Conservation (phyloP, 2,888 invertebrate species). For the Drosophila planitibia region DNA sequence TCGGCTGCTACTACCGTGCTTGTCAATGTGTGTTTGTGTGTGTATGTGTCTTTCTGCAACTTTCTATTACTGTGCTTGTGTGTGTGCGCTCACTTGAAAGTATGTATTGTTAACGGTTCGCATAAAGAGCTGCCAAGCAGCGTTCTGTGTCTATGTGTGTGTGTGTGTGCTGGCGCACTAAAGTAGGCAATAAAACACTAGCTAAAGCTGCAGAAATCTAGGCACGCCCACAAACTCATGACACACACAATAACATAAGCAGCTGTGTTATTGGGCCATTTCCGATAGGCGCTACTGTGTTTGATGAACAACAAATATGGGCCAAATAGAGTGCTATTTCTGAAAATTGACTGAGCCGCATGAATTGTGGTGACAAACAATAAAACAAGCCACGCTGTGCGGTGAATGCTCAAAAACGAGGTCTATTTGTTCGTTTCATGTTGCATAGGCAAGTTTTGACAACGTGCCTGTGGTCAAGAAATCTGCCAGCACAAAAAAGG, state of each 20-base stretch:
- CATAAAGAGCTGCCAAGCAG: conserved; percentile 64
- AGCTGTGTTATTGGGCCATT: conserved; percentile 48
- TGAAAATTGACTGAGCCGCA: conserved; percentile 71
- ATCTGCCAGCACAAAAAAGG: background rate
- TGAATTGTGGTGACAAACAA: conserved; percentile 53
- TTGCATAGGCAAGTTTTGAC: background rate
- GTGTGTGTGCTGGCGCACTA: conserved; percentile 30
- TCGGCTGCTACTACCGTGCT: conserved; percentile 41
- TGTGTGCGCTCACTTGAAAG: conserved; percentile 70
- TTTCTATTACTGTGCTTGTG: conserved; percentile 35
- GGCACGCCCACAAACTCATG: conserved; percentile 64
- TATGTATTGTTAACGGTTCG: conserved; percentile 73
- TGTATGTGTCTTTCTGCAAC: conserved; percentile 18
- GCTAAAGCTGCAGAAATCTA: conserved; percentile 65
- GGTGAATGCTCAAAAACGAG: background rate
- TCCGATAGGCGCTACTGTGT: conserved; percentile 18
- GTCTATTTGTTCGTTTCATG: background rate
- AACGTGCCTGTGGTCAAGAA: background rate
- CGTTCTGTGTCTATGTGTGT: conserved; percentile 24
- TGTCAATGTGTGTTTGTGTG: conserved; percentile 22
- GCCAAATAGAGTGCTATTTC: conserved; percentile 78
- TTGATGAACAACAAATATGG: conserved; percentile 73
- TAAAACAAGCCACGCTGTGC: conserved; percentile 8
- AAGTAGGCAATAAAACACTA: conserved; percentile 79
- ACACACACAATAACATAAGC: conserved; percentile 55